Percentiles rank a stretch among this genome's conserved stretches.
Conservation (phyloP, 2,113 vertebrate genomes). For the Sardina pilchardus region DNA sequence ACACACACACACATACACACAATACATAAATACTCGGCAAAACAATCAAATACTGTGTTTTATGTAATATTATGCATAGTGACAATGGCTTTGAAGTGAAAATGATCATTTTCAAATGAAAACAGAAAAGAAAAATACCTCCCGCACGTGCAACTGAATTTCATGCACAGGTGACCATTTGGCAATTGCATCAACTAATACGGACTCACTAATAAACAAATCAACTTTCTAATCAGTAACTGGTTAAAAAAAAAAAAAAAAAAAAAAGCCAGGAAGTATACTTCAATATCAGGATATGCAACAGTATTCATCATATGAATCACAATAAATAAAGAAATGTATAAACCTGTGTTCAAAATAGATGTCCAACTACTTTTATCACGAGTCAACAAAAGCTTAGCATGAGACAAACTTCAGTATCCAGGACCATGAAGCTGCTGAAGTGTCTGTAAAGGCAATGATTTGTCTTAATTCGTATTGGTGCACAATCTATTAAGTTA, state of each 20-base stretch:
- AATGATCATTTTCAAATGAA: neutral
- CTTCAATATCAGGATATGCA: conserved; percentile 19
- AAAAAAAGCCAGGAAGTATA: neutral
- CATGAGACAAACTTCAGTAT: neutral
- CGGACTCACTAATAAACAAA: conserved; percentile 47
- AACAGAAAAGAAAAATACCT: neutral
- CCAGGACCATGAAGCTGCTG: neutral
- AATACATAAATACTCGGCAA: neutral
- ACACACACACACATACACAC: no score
- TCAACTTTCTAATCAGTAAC: neutral
- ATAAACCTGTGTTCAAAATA: neutral
- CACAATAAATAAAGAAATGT: conserved; percentile 20
- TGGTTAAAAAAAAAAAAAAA: no score
- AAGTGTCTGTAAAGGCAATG: neutral
- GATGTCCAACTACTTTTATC: neutral
- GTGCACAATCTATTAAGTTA: neutral
- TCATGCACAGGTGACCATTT: neutral
- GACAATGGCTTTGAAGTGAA: conserved; percentile 9
- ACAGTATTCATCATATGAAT: conserved; percentile 38
- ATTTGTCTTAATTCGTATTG: neutral
- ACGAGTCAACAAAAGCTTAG: neutral
- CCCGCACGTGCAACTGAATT: neutral
- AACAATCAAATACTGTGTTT: conserved; percentile 19
- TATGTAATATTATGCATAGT: conserved; percentile 17
- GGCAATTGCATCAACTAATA: conserved; percentile 5